Conservation (phyloP, 2,888 invertebrate species). For the Trilocha varians region DNA sequence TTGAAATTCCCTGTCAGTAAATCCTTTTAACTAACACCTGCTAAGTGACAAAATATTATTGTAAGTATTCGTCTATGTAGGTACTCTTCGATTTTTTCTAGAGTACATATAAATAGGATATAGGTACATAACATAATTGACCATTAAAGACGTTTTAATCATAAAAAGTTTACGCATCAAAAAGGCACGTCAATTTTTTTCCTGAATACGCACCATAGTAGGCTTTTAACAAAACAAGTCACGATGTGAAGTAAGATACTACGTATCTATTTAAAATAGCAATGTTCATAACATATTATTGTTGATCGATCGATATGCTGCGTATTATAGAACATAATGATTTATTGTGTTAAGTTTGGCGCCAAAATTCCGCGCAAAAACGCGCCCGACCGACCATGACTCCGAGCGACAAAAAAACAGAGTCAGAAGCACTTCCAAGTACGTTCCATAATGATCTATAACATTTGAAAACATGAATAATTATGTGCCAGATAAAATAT, state of each 20-base stretch:
- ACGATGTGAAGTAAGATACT: not conserved
- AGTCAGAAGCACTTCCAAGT: not conserved
- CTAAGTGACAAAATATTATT: no score
- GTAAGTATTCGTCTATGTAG: no score
- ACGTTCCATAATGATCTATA: slow-evolving; percentile 11
- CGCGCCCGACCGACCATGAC: slow-evolving; percentile 63
- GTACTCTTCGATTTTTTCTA: no score
- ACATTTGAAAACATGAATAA: slow-evolving; percentile 9
- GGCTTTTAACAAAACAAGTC: slow-evolving; percentile 1
- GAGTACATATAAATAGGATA: no score
- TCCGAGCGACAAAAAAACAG: slow-evolving; percentile 35
- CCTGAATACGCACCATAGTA: slow-evolving; percentile 6
- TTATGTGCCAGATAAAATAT: slow-evolving; percentile 11
- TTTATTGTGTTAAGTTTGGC: slow-evolving; percentile 49
- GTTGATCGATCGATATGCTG: slow-evolving; percentile 7
- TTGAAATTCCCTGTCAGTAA: no score
- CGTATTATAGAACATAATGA: slow-evolving; percentile 21
- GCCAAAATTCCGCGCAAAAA: slow-evolving; percentile 68
- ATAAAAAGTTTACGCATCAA: no score
- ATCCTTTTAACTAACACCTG: no score
- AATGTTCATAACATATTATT: not conserved
- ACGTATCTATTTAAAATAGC: not conserved
- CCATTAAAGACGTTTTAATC: no score
- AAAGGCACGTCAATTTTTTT: slow-evolving; percentile 8
- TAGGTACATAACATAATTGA: no score